A percentile compares a stretch with the other conserved stretches of the same genome.
These are phyloP conservation scores for Ennomos fuscantarius DNA, from an alignment of 2,888 invertebrate species.

Conservation along the genomic window DNA sequence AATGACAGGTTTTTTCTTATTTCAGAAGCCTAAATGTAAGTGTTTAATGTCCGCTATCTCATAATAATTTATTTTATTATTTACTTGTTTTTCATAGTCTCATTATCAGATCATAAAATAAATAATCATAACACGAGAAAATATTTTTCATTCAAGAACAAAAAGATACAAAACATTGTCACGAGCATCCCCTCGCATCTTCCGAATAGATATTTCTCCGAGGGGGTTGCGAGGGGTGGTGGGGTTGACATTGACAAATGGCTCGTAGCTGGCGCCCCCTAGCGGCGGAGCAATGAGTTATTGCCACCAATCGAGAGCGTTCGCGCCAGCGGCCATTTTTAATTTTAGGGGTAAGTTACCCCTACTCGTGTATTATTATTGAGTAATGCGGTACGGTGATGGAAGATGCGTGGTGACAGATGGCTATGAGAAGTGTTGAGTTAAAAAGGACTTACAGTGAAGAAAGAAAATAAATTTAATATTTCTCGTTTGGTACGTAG, in stretches of 20 bases:
- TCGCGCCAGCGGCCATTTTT: slow-evolving; percentile 81
- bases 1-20: too few species aligned
- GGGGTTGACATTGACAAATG: slow-evolving; percentile 80
- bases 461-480: too few species aligned
- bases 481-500: too few species aligned
- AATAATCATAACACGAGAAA: slow-evolving; percentile 12
- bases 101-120: not conserved
- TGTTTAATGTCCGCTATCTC: too few species aligned
- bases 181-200: slow-evolving; percentile 68
- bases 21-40: too few species aligned
- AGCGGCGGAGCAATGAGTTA: slow-evolving; percentile 78
- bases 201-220: slow-evolving; percentile 70
- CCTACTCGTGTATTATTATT: slow-evolving; percentile 68
- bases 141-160: slow-evolving; percentile 32
- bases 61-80: too few species aligned
- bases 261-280: slow-evolving; percentile 70
- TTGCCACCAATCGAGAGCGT: slow-evolving; percentile 80
- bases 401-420: slow-evolving; percentile 35
- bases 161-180: slow-evolving; percentile 63
- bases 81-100: too few species aligned
- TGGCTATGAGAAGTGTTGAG: slow-evolving; percentile 15
- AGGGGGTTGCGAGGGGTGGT: slow-evolving; percentile 48
- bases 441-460: not conserved
- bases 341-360: slow-evolving; percentile 82
- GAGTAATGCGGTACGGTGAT: slow-evolving; percentile 34